Percentiles rank a stretch among this genome's conserved stretches.
phyloP scores from a whole-genome alignment of 1,140 invertebrate genomes.

The Meteorus sp. region DNA sequence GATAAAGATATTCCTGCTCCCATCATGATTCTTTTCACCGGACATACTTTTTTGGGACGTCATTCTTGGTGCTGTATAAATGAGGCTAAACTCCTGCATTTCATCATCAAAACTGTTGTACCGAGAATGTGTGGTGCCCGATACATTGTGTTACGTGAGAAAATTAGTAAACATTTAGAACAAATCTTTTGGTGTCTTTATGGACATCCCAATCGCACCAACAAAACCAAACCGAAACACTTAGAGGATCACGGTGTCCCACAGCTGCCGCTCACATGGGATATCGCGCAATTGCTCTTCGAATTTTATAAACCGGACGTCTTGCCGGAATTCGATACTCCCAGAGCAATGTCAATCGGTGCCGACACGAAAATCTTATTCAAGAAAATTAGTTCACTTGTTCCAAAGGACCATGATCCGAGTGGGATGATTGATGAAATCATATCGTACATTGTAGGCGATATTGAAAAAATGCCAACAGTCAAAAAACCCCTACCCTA shows the following conservation, averaged over 20 bases:
- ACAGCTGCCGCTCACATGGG: conserved; percentile 76
- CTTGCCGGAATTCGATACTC: conserved; percentile 83
- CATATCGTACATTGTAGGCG: conserved; percentile 68
- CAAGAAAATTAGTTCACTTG: conserved; percentile 71
- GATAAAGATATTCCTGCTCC: conserved; percentile 73
- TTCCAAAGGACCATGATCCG: conserved; percentile 71
- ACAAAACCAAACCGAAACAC: conserved; percentile 72
- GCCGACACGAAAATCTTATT: conserved; percentile 78
- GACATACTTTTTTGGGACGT: conserved; percentile 82
- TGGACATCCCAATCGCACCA: conserved; percentile 71
- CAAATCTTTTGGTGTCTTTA: conserved; percentile 90
- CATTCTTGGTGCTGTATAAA: conserved; percentile 76
- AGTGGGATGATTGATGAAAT: conserved; percentile 63
- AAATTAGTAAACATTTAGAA: conserved; percentile 75
- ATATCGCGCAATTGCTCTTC: conserved; percentile 75
- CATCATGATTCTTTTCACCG: conserved; percentile 77
- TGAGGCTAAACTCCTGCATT: conserved; percentile 76
- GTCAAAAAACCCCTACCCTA: conserved; percentile 56
- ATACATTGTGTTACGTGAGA: conserved; percentile 56
- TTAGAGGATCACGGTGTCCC: conserved; percentile 79
- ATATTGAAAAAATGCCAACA: conserved; percentile 59
- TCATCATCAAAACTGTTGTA: conserved; percentile 74
- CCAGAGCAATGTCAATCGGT: conserved; percentile 71
- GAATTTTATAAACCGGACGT: conserved; percentile 80
- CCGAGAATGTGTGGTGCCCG: conserved; percentile 66